A percentile compares a stretch with the other conserved stretches of the same genome.
Evolutionary conservation across 2,113 vertebrate species (phyloP).

Genomic region (Martes martes): DNA sequence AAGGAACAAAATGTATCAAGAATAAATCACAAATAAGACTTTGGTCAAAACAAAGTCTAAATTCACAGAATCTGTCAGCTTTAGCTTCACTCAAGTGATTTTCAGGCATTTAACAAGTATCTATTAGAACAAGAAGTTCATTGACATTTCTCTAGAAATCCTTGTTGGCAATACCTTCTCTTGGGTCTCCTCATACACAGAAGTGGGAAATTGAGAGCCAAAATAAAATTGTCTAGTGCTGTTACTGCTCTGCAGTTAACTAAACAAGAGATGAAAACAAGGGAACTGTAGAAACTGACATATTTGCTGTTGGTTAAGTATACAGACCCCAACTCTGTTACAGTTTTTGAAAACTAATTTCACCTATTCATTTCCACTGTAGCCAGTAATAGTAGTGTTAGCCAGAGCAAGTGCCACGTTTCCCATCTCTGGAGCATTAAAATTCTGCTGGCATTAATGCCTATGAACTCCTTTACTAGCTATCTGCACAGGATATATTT

Average conservation of each 20-base stretch:
- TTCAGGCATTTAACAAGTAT: neutral
- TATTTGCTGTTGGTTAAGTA: neutral
- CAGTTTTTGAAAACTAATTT: constrained; percentile 44
- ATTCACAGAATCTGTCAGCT: neutral
- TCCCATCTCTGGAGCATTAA: constrained; percentile 72
- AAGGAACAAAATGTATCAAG: neutral
- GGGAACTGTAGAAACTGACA: neutral
- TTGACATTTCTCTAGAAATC: neutral
- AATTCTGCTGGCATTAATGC: constrained; percentile 75
- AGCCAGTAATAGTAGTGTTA: constrained; percentile 32
- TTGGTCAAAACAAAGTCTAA: neutral
- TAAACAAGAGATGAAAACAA: neutral
- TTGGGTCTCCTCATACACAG: neutral
- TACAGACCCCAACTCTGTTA: neutral
- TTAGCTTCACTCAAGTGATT: neutral
- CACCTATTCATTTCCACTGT: neutral
- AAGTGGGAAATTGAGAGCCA: neutral
- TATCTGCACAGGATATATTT: constrained; percentile 74
- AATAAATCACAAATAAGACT: neutral
- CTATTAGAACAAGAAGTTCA: neutral
- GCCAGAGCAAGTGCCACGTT: constrained; percentile 35
- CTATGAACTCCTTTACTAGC: constrained; percentile 61
- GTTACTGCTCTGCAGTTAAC: constrained; percentile 49
- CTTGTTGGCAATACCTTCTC: neutral
- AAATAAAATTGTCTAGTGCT: constrained; percentile 35